Base-by-base conservation (phyloP, 1,140 invertebrate genomes). In the Trypoxylus dichotomus region DNA sequence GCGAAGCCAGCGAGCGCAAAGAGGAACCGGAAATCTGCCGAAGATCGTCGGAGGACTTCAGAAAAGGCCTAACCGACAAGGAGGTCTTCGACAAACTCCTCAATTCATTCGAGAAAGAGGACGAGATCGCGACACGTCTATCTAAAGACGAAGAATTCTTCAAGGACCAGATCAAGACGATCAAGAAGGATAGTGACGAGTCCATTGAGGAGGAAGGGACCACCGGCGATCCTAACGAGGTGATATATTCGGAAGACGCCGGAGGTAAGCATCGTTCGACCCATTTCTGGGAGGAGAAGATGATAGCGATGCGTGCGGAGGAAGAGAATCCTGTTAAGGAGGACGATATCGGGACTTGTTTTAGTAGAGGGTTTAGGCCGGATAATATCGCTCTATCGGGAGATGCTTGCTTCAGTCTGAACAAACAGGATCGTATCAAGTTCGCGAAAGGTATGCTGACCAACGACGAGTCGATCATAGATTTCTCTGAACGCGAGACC, bases 81-180 rank as follows among this genome's bases (percentile, higher is more conserved):
- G 80, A 80, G 73, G 77, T 83, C 32, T 83, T 83, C 75, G 80
- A 83, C 15, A 80, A 79, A 24, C 60, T 83, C 19, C 60, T 83
- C 58, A 63, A 76, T 41, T 72, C 79, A 19, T 84, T 82, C 63
- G 83, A 84, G 74, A 81, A 81, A 76, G 81, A 83, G 58, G 76
- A 80, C 13, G 75, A 72, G 10, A 76, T 84, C 7, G 79, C 79
- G 5, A 78, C 75, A 25, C 75, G 80, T 54, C 63, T 84, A 10
- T 80, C 81, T 19, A 32, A 78, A 3, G 83, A 83, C 77, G 77
- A 82, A 1, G 76, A 73, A 5, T 83, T 83, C 54, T 75, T 81
- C 68, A 19, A 76, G 21, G 75, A 60, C 21, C 54, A 76, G 19
- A 60, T 68, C 2, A 60, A 76, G 29, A 68, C 21, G 0, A 37